Base-by-base conservation (phyloP, 2,888 invertebrate genomes). In the Synergus umbraculus region DNA sequence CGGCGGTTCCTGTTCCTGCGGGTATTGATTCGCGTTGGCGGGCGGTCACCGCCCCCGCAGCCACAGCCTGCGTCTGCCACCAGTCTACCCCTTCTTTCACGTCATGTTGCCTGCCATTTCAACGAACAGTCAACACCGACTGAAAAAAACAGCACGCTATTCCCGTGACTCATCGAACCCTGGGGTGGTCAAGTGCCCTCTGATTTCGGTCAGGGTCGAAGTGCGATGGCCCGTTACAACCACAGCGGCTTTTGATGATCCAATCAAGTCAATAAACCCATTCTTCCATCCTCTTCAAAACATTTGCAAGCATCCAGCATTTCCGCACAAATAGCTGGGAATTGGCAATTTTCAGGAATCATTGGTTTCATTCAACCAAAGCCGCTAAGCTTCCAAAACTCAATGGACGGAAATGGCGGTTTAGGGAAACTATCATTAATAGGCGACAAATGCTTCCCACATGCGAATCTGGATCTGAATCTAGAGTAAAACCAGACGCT, bases 21-120 rank as follows among this genome's bases (percentile, higher is more conserved):
- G 92, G 92, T 92, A 92, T 92, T 92, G 92, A 92, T 92, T 92
- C 91, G 90, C 91, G 92, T 92, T 90, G 91, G 91, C 89, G 90
- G 91, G 88, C 91, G 92, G 92, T 92, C 92, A 91, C 92, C 92
- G 91, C 92, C 92, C 92, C 92, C 91, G 86, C 82, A 84, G 80
- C 69, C 69, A 78, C 87, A 87, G 89, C 87, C 89, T 88, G 87
- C 89, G 92, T 92, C 92, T 92, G 89, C 91, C 89, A 87, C 86
- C 89, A 88, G 92, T 92, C 92, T 91, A 89, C 91, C 90, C 87
- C 88, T 88, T 83, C 85, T 82, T 83, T 83, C 64, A 77, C 83
- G 78, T 83, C 81, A 81, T 82, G 85, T 83, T 84, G 83, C 85
- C 78, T 85, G 88, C 87, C 88, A 89, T 89, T 89, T 90, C 88